Base-by-base conservation (phyloP, 2,113 vertebrate species). In the Herpetotheres cachinnans region DNA sequence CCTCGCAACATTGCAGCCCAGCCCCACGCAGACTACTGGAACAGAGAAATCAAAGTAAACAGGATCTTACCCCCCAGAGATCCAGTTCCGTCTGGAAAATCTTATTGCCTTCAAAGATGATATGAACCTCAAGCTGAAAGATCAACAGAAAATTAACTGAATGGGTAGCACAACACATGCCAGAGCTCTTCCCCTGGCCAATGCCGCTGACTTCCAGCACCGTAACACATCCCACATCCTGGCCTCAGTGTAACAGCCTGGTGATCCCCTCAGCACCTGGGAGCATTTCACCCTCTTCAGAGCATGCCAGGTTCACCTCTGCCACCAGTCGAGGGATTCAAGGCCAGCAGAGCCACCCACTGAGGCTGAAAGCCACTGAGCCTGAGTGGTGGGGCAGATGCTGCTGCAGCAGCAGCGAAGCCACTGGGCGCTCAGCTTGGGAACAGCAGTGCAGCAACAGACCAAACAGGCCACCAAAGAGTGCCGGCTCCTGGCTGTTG, bases 21-120 rank as follows among this genome's bases (percentile, higher is more conserved):
- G 38, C 26, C 69, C 55, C 46, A 19, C 1, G 1, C 46, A 82
- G 34, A 12, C 38, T 65, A 30, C 78, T 66, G 73, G 80, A 86
- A 62, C 0, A 78, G 32, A 7, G 25, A 90, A 89, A 87, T 24
- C 49, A 73, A 76, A 93, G 42, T 46, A 76, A 93, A 98, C 36
- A 61, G 76, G 55, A 70, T 88, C 97, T 99, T 98, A 99, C 99
- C 98, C 99, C 99, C 99, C 99, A 99, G 63, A 99, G 98, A 91
- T 99, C 98, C 96, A 99, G 97, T 62, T 99, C 98, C 62, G 97
- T 98, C 92, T 98, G 98, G 97, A 99, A 99, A 55, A 99, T 90
- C 96, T 99, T 99, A 73, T 98, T 96, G 21, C 98, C 98, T 90
- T 99, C 99, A 98, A 99, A 99, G 97, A 98, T 97, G 87, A 99